phyloP scores from a whole-genome alignment of 2,888 invertebrate genomes.

The Geotrupes spiniger region DNA sequence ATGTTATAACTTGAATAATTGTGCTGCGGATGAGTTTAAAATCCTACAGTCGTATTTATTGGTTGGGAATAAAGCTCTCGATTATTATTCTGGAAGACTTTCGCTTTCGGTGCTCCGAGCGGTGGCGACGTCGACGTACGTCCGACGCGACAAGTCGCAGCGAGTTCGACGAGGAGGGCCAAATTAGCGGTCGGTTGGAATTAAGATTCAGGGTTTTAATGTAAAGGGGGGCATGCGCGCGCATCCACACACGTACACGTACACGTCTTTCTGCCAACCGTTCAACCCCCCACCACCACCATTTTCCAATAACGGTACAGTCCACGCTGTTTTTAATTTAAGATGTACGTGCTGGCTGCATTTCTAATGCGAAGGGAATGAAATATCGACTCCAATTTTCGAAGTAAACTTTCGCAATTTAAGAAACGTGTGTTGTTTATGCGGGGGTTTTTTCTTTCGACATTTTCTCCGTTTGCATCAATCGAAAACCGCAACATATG shows the following conservation, averaged over 20 bases:
- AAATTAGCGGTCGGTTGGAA: slow-evolving; percentile 40
- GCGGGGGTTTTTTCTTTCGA: slow-evolving; percentile 15
- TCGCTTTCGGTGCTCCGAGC: slow-evolving; percentile 40
- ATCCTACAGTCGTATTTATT: slow-evolving; percentile 50
- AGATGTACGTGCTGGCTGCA: slow-evolving; percentile 37
- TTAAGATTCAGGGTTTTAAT: slow-evolving; percentile 44
- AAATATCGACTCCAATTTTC: slow-evolving; percentile 36
- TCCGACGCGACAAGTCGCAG: slow-evolving; percentile 22
- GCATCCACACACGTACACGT: slow-evolving; percentile 32
- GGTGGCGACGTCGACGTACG: slow-evolving; percentile 25
- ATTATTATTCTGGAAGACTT: slow-evolving; percentile 48
- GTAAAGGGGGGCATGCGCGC: slow-evolving; percentile 37
- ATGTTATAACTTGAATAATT: slow-evolving; percentile 52
- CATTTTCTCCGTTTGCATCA: slow-evolving; percentile 10
- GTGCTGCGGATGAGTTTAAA: slow-evolving; percentile 51
- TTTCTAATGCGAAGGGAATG: slow-evolving; percentile 30
- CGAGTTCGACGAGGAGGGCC: slow-evolving; percentile 32
- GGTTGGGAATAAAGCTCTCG: slow-evolving; percentile 47
- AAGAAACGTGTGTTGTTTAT: slow-evolving; percentile 29
- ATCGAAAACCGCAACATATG: slow-evolving; percentile 19
- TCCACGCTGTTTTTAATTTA: slow-evolving; percentile 42
- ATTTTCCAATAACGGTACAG: slow-evolving; percentile 36
- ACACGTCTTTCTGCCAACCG: slow-evolving; percentile 36
- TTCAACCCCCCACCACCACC: slow-evolving; percentile 20
- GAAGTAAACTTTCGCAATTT: slow-evolving; percentile 31